These are phyloP conservation scores for Cephus spinipes DNA, from an alignment of 2,888 invertebrate genomes.

Conservation along the genomic window DNA sequence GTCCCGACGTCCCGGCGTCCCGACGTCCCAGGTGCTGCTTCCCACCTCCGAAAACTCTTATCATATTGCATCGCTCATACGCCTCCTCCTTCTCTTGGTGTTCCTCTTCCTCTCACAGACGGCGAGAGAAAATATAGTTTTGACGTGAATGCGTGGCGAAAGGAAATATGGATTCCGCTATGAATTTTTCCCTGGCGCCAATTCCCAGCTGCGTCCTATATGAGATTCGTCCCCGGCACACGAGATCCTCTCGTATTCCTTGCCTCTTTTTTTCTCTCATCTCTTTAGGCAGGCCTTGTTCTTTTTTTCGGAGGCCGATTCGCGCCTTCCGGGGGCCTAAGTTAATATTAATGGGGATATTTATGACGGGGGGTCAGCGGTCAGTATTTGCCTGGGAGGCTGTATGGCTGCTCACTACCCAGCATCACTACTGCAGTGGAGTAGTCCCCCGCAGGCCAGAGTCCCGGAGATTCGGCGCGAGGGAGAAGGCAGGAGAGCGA, in stretches of 20 bases:
- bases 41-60: slow-evolving; percentile 13
- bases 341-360: slow-evolving; percentile 67
- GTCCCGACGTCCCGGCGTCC: slow-evolving; percentile 20
- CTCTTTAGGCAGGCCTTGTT: not conserved
- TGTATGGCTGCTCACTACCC: not conserved
- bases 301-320: slow-evolving; percentile 34
- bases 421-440: too few relatives aligned
- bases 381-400: slow-evolving; percentile 38
- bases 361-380: slow-evolving; percentile 62
- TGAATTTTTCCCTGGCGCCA: slow-evolving; percentile 59
- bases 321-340: slow-evolving; percentile 57
- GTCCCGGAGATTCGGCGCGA: not conserved
- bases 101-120: too few relatives aligned
- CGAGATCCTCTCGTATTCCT: slow-evolving; percentile 55
- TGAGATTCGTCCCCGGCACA: slow-evolving; percentile 63
- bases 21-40: slow-evolving; percentile 20
- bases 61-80: too few relatives aligned
- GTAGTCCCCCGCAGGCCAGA: too few relatives aligned
- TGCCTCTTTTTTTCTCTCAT: slow-evolving; percentile 23
- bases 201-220: slow-evolving; percentile 64
- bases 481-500: not conserved
- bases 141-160: too few relatives aligned
- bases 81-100: too few relatives aligned
- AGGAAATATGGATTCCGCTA: slow-evolving; percentile 30
- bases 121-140: too few relatives aligned